These are phyloP conservation scores for Siniperca knerii DNA, from an alignment of 2,113 vertebrate species.

Conservation along the genomic window DNA sequence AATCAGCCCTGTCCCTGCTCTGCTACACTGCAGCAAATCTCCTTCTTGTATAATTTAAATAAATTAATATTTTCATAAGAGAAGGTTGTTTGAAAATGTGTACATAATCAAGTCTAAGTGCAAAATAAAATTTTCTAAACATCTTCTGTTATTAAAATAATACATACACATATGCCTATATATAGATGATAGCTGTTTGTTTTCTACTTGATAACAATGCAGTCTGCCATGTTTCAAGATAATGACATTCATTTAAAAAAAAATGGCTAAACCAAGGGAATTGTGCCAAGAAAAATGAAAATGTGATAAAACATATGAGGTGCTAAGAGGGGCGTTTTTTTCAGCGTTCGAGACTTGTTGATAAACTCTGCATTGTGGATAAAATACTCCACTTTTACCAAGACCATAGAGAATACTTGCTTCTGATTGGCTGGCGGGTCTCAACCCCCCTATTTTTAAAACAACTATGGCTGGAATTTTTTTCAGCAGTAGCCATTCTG, in stretches of 20 bases:
- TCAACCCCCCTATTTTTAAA: not conserved
- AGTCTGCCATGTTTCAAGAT: slow-evolving; percentile 23
- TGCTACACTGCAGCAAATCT: not conserved
- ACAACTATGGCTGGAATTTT: not conserved
- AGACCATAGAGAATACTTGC: not conserved
- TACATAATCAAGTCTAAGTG: not conserved
- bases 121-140: not conserved
- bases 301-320: not conserved
- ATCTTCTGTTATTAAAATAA: not conserved
- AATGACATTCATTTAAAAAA: slow-evolving; percentile 1
- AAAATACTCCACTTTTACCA: not conserved
- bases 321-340: not conserved
- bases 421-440: not conserved
- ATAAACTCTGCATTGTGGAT: not conserved
- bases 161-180: too few relatives aligned
- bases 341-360: not conserved
- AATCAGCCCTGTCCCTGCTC: slow-evolving; percentile 4
- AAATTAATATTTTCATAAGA: not conserved
- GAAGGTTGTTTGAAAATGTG: not conserved
- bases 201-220: not conserved
- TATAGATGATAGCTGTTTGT: not conserved
- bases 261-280: not conserved
- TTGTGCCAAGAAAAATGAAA: not conserved
- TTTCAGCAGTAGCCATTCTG: not conserved
- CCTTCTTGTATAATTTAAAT: not conserved